Conservation (phyloP, 2,888 invertebrate species). For the Microctonus brassicae region DNA sequence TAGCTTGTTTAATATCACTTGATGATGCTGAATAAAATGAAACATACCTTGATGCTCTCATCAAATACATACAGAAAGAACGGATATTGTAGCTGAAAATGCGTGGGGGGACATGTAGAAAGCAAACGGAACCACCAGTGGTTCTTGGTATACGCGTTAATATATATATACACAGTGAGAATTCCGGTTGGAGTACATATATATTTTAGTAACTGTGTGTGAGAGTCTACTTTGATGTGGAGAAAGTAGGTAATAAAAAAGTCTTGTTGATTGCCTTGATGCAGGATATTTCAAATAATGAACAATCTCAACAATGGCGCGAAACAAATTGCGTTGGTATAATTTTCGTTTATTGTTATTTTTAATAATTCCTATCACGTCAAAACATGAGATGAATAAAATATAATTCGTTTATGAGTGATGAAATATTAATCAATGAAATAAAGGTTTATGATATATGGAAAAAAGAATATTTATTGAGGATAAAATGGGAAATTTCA, state of each 20-base stretch:
- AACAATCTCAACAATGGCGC: too few species aligned
- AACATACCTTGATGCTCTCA: neutral
- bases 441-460: too few species aligned
- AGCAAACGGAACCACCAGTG: neutral
- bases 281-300: neutral
- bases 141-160: neutral
- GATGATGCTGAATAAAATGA: neutral
- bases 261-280: slow-evolving; percentile 7
- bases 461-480: too few species aligned
- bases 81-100: neutral
- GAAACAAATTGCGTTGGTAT: too few species aligned
- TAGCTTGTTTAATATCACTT: too few species aligned
- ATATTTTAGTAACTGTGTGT: neutral
- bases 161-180: neutral
- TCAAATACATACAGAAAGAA: neutral
- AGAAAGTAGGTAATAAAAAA: neutral
- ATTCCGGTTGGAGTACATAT: neutral
- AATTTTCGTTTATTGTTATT: too few species aligned
- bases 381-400: too few species aligned
- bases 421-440: too few species aligned
- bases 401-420: too few species aligned
- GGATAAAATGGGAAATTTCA: too few species aligned
- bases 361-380: too few species aligned
- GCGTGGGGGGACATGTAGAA: neutral
- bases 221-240: neutral